Evolutionary conservation across 2,113 vertebrate species (phyloP).

Genomic region (Tonatia bakeri): DNA sequence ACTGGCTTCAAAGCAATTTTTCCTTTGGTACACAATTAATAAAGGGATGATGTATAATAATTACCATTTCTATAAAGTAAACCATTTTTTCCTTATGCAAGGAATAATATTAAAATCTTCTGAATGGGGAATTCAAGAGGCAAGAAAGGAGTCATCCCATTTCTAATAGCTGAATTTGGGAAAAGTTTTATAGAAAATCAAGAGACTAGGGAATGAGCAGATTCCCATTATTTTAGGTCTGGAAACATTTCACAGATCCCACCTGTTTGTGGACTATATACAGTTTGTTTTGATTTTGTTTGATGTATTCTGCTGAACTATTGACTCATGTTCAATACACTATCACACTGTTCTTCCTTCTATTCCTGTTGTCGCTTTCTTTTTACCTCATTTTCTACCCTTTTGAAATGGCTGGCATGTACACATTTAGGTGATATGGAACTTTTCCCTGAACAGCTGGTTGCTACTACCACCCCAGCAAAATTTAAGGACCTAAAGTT

Average conservation of each 20-base stretch:
- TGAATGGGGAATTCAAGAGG: not conserved
- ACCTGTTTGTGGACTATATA: not conserved
- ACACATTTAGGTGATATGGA: not conserved
- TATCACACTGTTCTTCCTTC: not conserved
- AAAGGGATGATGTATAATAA: not conserved
- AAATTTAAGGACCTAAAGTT: not conserved
- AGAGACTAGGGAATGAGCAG: not conserved
- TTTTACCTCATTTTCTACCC: not conserved
- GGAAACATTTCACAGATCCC: not conserved
- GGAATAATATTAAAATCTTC: not conserved
- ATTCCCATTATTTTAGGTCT: not conserved
- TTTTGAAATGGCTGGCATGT: not conserved
- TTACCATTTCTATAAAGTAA: not conserved
- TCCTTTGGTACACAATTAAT: not conserved
- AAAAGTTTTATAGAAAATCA: constrained; percentile 1
- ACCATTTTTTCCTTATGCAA: not conserved
- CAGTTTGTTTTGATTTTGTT: not conserved
- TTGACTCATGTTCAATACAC: not conserved
- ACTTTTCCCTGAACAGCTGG: not conserved
- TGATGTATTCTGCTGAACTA: not conserved
- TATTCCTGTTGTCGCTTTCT: not conserved
- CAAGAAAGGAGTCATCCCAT: constrained; percentile 3
- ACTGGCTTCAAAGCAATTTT: not conserved
- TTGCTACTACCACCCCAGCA: not conserved
- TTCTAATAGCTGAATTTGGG: not conserved